These are phyloP conservation scores for Origma solitaria DNA, from an alignment of 2,113 vertebrate species.

Conservation along the genomic window DNA sequence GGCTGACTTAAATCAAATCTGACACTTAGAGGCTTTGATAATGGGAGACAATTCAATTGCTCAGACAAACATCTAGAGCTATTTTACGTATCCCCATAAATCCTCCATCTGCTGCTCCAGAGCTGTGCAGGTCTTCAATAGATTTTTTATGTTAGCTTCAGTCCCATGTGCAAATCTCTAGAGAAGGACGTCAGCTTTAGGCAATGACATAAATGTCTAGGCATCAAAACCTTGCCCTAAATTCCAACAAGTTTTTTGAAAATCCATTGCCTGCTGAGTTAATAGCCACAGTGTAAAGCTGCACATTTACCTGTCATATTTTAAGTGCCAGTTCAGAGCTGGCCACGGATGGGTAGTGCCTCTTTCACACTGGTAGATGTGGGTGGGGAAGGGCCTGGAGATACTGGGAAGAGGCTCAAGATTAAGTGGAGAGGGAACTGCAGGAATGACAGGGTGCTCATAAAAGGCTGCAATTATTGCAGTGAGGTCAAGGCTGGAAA, in stretches of 20 bases:
- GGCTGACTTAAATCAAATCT: background rate
- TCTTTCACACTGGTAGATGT: background rate
- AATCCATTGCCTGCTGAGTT: background rate
- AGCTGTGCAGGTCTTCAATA: background rate
- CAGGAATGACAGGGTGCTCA: background rate
- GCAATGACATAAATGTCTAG: background rate
- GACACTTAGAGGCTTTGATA: background rate
- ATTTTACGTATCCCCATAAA: background rate
- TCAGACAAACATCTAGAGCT: background rate
- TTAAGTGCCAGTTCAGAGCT: background rate
- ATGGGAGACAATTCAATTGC: background rate
- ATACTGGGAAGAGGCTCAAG: background rate
- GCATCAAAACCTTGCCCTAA: background rate
- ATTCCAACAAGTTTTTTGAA: background rate
- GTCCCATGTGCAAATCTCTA: background rate
- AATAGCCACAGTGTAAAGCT: background rate
- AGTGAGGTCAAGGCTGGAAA: background rate
- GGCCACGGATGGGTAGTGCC: background rate
- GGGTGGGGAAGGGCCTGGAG: background rate
- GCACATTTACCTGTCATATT: background rate
- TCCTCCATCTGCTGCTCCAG: background rate
- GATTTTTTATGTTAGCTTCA: background rate
- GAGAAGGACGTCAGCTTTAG: accelerated
- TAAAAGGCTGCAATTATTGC: background rate
- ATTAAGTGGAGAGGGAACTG: background rate